Percentiles rank a stretch among this genome's conserved stretches.
Evolutionary conservation across 1,140 invertebrate genomes (phyloP).

Genomic region (Drosophila auraria): DNA sequence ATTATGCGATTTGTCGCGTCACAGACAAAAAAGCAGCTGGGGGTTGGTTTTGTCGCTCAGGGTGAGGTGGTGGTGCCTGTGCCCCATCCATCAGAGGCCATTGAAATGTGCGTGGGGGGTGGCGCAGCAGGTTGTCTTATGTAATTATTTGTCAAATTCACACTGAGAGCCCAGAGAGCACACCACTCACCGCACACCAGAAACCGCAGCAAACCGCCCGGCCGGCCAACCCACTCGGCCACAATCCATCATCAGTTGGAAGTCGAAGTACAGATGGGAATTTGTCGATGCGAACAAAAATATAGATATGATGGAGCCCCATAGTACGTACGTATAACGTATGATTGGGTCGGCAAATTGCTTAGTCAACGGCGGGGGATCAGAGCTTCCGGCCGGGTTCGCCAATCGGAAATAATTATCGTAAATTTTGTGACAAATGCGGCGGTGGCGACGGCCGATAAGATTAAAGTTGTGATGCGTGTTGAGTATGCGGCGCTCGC

Average conservation of each 20-base stretch:
- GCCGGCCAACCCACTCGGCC: constrained; percentile 7
- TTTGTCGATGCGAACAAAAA: constrained; percentile 7
- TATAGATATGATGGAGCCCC: constrained; percentile 36
- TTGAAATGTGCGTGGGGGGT: constrained; percentile 51
- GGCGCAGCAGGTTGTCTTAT: constrained; percentile 71
- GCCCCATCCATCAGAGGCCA: constrained; percentile 70
- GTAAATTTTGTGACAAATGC: constrained; percentile 56
- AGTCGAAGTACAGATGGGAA: constrained; percentile 42
- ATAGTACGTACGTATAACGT: constrained; percentile 14
- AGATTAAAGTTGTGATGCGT: constrained; percentile 54
- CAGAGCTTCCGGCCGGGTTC: constrained; percentile 52
- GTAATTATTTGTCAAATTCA: constrained; percentile 83
- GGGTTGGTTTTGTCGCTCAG: neutral
- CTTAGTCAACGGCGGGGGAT: constrained; percentile 43
- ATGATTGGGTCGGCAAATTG: constrained; percentile 56
- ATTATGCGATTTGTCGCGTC: constrained; percentile 82
- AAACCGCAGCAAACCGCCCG: neutral
- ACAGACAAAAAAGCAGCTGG: constrained; percentile 42
- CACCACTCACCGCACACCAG: constrained; percentile 3
- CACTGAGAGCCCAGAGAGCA: constrained; percentile 37
- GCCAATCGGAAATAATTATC: constrained; percentile 70
- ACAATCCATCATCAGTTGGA: constrained; percentile 76
- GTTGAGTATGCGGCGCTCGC: constrained; percentile 24
- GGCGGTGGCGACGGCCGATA: constrained; percentile 37
- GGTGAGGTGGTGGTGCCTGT: neutral